Conservation (phyloP, 2,888 invertebrate species). For the Torymus tubicola region DNA sequence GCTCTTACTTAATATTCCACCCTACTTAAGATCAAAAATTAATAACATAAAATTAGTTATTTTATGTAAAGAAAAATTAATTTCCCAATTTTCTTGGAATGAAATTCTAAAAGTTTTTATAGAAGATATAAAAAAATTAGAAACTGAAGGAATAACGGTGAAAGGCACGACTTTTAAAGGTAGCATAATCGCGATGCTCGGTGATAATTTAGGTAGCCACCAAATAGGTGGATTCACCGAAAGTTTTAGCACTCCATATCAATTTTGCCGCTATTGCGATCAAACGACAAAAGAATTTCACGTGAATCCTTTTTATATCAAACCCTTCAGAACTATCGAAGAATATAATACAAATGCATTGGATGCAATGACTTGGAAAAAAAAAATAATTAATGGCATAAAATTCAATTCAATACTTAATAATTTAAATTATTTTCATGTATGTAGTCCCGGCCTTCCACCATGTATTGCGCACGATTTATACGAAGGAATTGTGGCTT, state of each 20-base stretch:
- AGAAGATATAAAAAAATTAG: constrained; percentile 61
- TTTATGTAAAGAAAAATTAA: constrained; percentile 61
- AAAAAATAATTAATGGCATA: constrained; percentile 35
- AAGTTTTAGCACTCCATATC: no score
- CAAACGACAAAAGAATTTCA: no score
- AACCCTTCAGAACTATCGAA: background rate
- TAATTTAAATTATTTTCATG: constrained; percentile 49
- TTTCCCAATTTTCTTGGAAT: constrained; percentile 54
- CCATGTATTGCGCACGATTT: constrained; percentile 59
- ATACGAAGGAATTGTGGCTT: constrained; percentile 51
- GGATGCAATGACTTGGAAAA: constrained; percentile 3
- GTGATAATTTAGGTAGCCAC: no score
- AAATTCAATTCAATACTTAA: constrained; percentile 57
- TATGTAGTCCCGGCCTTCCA: constrained; percentile 57
- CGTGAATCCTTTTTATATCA: background rate
- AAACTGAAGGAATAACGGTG: constrained; percentile 55
- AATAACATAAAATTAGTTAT: constrained; percentile 65
- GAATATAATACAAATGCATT: background rate
- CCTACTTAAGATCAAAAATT: constrained; percentile 60
- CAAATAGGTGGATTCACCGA: no score
- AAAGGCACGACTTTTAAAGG: background rate
- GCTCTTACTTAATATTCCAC: constrained; percentile 61
- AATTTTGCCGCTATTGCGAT: no score
- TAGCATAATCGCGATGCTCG: no score
- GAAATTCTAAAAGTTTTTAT: constrained; percentile 16